A percentile compares a stretch with the other conserved stretches of the same genome.
These are phyloP conservation scores for Lampris incognitus DNA, from an alignment of 2,113 vertebrate genomes.

Conservation along the genomic window DNA sequence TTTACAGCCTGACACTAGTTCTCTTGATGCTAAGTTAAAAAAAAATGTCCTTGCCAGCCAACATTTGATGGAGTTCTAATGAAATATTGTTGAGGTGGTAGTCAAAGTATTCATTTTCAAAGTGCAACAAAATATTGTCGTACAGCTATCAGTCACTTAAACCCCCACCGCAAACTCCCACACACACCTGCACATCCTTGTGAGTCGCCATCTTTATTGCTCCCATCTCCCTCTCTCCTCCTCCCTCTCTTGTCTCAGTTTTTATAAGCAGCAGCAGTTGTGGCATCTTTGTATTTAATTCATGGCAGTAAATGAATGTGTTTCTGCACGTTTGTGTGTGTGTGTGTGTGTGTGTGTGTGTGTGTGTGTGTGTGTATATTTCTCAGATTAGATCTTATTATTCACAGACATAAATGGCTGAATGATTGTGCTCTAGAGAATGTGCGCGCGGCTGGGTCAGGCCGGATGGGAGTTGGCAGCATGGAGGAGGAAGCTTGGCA, in stretches of 20 bases:
- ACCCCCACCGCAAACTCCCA: not conserved
- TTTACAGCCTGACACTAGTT: no score
- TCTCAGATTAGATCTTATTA: conserved; percentile 60
- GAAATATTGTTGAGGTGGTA: conserved; percentile 6
- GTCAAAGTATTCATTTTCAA: conserved; percentile 12
- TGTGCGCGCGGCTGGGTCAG: conserved; percentile 72
- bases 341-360: conserved; percentile 12
- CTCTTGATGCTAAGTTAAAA: no score
- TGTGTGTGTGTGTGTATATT: not conserved
- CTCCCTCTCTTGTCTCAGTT: conserved; percentile 8
- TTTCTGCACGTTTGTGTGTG: conserved; percentile 15
- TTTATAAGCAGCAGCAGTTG: conserved; percentile 59
- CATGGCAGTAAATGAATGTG: conserved; percentile 78
- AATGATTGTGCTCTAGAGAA: conserved; percentile 78
- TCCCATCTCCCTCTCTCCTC: not conserved
- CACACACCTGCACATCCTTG: not conserved
- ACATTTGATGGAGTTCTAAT: not conserved
- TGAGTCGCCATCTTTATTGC: conserved; percentile 5
- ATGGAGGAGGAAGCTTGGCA: conserved; percentile 21
- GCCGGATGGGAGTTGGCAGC: conserved; percentile 69
- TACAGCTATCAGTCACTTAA: not conserved
- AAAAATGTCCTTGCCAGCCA: not conserved
- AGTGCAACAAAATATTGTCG: not conserved
- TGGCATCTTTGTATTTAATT: conserved; percentile 79
- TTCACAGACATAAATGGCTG: conserved; percentile 81